Base-by-base conservation (phyloP, 2,797 vertebrate species). In the Siniperca scherzeri region DNA sequence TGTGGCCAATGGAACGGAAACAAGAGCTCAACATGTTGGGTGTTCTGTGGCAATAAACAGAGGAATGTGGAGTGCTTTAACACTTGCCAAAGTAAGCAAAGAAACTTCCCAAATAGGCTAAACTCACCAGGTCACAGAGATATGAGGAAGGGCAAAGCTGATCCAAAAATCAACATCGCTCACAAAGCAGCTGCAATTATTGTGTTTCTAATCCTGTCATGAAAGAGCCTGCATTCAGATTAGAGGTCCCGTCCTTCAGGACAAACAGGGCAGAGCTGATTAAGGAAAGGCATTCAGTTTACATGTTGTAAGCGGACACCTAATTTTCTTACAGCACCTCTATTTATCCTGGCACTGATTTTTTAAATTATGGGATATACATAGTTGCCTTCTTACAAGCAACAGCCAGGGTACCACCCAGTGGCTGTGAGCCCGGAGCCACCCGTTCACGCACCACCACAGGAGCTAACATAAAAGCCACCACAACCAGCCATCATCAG, bases 341-440 rank as follows among this genome's bases (percentile, higher is more conserved):
- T 87, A 84, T 82, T 95, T 89, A 89, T 89, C 84, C 57, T 80
- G 74, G 74, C 66, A 69, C 77, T 53, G 70, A 85, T 87, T 67
- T 83, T 81, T 83, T 77, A 89, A 93, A 93, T 92, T 75, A 92
- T 79, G 89, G 87, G 82, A 88, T 88, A 68, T 73, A 75, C 6
- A 5, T 48, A 77, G 75, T 75, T 11, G 59, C 56, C 82, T 52
- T 76, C 69, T 87, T 78, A 67, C 61, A 88, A 81, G 75, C 87
- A 77, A 86, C 81, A 85, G 76, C 78, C 81, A 33, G 67, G 78
- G 91, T 85, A 89, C 89, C 91, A 92, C 91, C 92, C 91, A 92
- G 84, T 78, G 75, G 86, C 85, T 83, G 77, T 50, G 76, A 77
- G 78, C 53, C 50, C n/a, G 0, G 64, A 75, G 70, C 78, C 82